Conservation (phyloP, 2,113 vertebrate species). For the Chloropsis cyanopogon region DNA sequence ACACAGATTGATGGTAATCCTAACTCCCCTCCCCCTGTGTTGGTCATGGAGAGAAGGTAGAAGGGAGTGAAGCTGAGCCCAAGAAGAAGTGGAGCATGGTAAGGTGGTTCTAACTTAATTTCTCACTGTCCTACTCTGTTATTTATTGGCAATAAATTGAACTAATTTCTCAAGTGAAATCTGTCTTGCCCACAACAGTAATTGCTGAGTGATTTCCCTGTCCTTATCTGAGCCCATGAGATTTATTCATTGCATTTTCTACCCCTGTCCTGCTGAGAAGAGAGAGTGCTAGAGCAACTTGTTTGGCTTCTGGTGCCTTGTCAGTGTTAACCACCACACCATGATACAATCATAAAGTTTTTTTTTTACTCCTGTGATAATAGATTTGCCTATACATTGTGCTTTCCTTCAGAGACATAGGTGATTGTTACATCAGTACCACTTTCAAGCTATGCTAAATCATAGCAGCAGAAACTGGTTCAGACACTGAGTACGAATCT, state of each 20-base stretch:
- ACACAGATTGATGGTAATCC: neutral
- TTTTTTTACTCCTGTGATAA: neutral
- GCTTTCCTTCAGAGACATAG: neutral
- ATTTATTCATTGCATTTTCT: neutral
- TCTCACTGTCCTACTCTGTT: neutral
- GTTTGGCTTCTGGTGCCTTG: neutral
- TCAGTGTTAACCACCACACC: neutral
- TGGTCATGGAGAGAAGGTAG: neutral
- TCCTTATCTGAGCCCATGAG: neutral
- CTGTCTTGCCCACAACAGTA: neutral
- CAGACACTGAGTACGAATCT: neutral
- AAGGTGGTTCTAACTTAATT: neutral
- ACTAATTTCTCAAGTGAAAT: neutral
- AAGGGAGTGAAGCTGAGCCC: neutral
- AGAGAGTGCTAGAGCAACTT: neutral
- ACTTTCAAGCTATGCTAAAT: neutral
- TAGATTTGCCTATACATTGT: neutral
- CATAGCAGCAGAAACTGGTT: neutral
- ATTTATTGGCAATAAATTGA: neutral
- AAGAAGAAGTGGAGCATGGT: neutral
- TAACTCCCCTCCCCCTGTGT: fast-evolving
- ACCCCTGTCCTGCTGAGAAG: neutral
- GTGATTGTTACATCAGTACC: neutral
- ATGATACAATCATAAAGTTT: neutral
- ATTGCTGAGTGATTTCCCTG: neutral